Evolutionary conservation across 2,113 vertebrate species (phyloP), one percentile per base, ranked within the genome.

Genomic region (Cebus imitator): DNA sequence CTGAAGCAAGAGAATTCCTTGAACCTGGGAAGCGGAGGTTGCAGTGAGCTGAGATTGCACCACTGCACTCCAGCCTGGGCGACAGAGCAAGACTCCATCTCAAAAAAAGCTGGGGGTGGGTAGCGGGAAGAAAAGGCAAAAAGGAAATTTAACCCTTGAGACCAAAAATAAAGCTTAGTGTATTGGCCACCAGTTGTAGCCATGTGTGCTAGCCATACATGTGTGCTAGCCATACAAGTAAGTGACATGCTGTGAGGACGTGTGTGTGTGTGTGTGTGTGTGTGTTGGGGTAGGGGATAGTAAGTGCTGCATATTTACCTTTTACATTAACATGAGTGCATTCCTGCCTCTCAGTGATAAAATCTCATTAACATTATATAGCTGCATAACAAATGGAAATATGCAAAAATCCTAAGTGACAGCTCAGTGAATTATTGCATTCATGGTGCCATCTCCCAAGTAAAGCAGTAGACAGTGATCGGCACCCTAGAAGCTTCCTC

Each of bases 131-230:
- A 55, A 58, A 58, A 48, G 21, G 11, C 61, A 55, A 87, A 20
- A 32, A 25, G 52, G 30, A 37, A 50, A 81, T 48, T 12, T 52
- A 37, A 32, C 30, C 70, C 40, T 55, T 76, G n/a, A n/a, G 79
- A 37, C n/a, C 45, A 55, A 55, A 66, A 55, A 66, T 1, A n/a
- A 75, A 43, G 50, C 6, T 27, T 48, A 52, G 16, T 13, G 4
- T 16, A 1, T 90, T 43, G 5, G 57, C 87, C 25, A 17, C 68
- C 17, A 16, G 12, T 43, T 21, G 78, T 52, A 83, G n/a, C 64
- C n/a, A 8, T 0, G 8, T 23, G 25, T 61, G 13, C 25, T 20
- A 72, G 50, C 37, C 16, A 10, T 21, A 1, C 10, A 35, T 5
- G 32, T 45, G 37, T 40, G 37, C 85, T 32, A 5, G 50, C 37